Base-by-base conservation (phyloP, 2,797 vertebrate species). In the Linurgus olivaceus region DNA sequence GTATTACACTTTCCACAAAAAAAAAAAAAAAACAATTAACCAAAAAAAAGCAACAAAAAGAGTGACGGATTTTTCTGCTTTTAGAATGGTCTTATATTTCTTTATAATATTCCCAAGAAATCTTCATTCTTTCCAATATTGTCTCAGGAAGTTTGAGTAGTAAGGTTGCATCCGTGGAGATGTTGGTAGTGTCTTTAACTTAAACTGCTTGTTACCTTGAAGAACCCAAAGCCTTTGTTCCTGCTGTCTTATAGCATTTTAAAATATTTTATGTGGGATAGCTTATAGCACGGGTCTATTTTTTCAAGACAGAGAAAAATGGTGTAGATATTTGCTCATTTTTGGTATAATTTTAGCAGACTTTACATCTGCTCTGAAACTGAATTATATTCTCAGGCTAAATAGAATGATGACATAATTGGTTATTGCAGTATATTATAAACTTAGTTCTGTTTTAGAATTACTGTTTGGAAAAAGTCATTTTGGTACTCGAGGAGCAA, bases 391-490 rank as follows among this genome's bases (percentile, higher is more conserved):
- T 52, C 9, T 50, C 24, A 31, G 26, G 20, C 17, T 47, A 25
- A 70, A 31, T 13, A 42, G 7, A 33, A 26, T 1, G 19, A 50
- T 26, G 5, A 28, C 31, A 14, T 50, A 83, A 51, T 35, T 42
- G 3, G 1, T 38, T 83, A 25, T 33, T 85, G 11, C 18, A 42
- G 13, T 29, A 68, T 33, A 79, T 94, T 50, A 40, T 26, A 84
- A 33, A 24, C 21, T 93, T 89, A 65, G 68, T 97, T 86, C 85
- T 98, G 96, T 98, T 94, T 96, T 97, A 98, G 98, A 98, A 97
- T 97, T 98, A 96, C 97, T 96, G 92, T 83, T 89, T 95, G 91
- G 93, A 91, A 94, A 65, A 98, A 97, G 94, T 96, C 96, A 97
- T 98, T 95, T 88, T 97, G 92, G 90, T 96, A 95, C 95, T 96